Evolutionary conservation across 2,797 vertebrate genomes (phyloP).

Genomic region (Lemur catta): DNA sequence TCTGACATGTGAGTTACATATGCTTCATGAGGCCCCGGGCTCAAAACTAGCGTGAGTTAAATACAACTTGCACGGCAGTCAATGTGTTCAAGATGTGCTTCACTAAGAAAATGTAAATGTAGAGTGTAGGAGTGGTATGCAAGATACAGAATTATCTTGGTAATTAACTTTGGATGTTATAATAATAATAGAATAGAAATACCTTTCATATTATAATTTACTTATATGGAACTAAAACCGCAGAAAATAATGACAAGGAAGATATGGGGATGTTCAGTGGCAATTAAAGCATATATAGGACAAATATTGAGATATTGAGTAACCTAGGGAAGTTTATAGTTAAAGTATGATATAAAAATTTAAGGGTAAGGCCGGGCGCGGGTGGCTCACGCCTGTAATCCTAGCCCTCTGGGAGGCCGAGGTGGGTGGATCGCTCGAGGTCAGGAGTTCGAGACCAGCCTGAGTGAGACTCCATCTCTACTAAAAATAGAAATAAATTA

Average conservation of each 20-base stretch:
- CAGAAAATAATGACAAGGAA: background rate
- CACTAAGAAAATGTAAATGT: background rate
- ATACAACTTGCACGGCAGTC: too few relatives aligned
- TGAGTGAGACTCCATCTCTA: too few relatives aligned
- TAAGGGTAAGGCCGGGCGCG: too few relatives aligned
- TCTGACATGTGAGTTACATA: too few relatives aligned
- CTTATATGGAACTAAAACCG: background rate
- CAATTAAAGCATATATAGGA: background rate
- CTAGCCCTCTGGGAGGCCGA: too few relatives aligned
- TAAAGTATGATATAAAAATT: background rate
- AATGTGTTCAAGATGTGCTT: background rate
- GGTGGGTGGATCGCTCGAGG: too few relatives aligned
- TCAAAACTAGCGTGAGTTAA: too few relatives aligned
- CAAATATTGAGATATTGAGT: constrained; percentile 3
- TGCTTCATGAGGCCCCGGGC: too few relatives aligned
- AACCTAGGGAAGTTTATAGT: background rate
- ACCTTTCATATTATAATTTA: background rate
- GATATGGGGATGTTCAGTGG: background rate
- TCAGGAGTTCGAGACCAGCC: too few relatives aligned
- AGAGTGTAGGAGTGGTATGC: background rate
- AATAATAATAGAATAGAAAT: background rate
- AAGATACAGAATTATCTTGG: constrained; percentile 24
- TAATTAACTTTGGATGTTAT: constrained; percentile 16
- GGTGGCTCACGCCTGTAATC: too few relatives aligned
- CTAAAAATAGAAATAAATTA: too few relatives aligned